Conservation (phyloP, 2,888 invertebrate species). For the Sturmia bella region DNA sequence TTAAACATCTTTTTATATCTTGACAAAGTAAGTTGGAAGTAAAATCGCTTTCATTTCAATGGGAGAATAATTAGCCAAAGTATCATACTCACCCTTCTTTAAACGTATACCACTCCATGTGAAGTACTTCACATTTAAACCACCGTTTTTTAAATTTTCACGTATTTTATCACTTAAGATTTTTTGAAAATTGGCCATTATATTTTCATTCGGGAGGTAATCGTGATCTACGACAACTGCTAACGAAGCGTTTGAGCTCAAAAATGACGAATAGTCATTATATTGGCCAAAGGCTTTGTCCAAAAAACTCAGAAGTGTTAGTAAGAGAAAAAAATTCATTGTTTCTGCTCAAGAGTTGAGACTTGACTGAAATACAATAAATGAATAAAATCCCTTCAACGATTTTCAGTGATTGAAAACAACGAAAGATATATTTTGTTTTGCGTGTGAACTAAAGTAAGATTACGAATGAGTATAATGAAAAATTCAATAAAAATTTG, state of each 20-base stretch:
- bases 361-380: constrained; percentile 70
- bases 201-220: constrained; percentile 85
- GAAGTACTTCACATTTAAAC: constrained; percentile 87
- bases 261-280: constrained; percentile 87
- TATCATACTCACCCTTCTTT: constrained; percentile 84
- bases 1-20: no score
- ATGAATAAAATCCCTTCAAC: not conserved
- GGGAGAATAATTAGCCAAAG: not conserved
- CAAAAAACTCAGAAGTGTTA: constrained; percentile 85
- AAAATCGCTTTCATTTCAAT: not conserved
- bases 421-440: constrained; percentile 21
- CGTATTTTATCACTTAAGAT: constrained; percentile 85
- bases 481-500: constrained; percentile 73
- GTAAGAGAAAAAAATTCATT: constrained; percentile 71
- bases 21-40: no score
- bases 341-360: constrained; percentile 59
- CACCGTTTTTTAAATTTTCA: constrained; percentile 86
- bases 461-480: constrained; percentile 72
- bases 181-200: constrained; percentile 84
- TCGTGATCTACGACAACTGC: constrained; percentile 88
- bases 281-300: constrained; percentile 76
- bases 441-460: constrained; percentile 64
- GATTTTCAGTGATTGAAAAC: constrained; percentile 3
- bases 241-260: constrained; percentile 88
- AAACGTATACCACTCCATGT: constrained; percentile 87